phyloP scores from a whole-genome alignment of 2,113 vertebrate genomes.

The Henicopernis longicauda region DNA sequence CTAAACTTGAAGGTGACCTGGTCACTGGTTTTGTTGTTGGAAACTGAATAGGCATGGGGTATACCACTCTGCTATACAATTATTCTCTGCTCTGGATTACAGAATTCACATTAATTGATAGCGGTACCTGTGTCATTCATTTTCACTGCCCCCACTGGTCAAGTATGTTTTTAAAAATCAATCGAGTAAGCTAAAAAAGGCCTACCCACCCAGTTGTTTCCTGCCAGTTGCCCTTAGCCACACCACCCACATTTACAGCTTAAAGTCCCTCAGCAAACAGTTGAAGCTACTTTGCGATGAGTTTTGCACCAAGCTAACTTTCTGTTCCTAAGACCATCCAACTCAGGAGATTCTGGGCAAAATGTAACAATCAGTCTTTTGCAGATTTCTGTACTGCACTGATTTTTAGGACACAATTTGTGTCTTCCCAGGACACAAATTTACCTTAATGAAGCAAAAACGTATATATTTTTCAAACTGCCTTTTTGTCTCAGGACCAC shows the following conservation, averaged over 20 bases:
- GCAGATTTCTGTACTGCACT: background rate
- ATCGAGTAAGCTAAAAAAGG: background rate
- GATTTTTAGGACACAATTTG: background rate
- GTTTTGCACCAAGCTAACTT: background rate
- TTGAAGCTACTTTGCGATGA: background rate
- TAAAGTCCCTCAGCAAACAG: background rate
- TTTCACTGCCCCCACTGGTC: background rate
- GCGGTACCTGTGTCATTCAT: background rate
- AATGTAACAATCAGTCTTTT: background rate
- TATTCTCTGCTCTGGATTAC: background rate
- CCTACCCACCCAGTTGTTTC: background rate
- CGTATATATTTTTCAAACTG: conserved; percentile 95
- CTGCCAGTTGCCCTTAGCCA: background rate
- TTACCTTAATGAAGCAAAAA: conserved; percentile 98
- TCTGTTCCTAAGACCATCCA: background rate
- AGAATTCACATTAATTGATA: background rate
- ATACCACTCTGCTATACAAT: background rate
- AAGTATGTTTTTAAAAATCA: background rate
- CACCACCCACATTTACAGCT: background rate
- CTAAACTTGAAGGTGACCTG: background rate
- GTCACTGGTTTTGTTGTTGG: background rate
- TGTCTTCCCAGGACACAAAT: background rate
- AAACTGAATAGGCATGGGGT: background rate
- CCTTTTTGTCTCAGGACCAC: conserved; percentile 78
- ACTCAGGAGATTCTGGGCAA: background rate